These are phyloP conservation scores for Psettodes erumei DNA, from an alignment of 2,113 vertebrate species.

Conservation along the genomic window DNA sequence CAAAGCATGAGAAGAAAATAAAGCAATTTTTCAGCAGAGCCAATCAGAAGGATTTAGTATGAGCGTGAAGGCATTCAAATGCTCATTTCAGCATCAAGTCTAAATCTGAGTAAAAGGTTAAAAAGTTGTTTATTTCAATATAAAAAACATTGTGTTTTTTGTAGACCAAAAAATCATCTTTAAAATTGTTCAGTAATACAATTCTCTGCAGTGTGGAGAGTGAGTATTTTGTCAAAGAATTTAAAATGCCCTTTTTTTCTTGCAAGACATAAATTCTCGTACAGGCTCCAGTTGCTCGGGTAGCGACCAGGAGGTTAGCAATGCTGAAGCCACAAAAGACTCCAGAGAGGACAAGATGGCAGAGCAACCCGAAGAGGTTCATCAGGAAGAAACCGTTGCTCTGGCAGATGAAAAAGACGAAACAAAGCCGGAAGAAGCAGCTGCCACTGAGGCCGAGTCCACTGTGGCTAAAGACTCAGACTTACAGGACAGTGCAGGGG, in stretches of 20 bases:
- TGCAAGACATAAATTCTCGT: constrained; percentile 66
- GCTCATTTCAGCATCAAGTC: not conserved
- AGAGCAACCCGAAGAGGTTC: constrained; percentile 8
- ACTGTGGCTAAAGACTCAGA: constrained; percentile 35
- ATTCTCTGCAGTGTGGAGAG: not conserved
- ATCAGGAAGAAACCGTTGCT: constrained; percentile 33
- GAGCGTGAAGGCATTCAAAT: not conserved
- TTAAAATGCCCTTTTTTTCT: constrained; percentile 11
- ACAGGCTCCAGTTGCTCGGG: constrained; percentile 74
- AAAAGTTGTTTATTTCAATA: not conserved
- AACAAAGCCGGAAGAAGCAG: constrained; percentile 26
- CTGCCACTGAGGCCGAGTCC: not conserved
- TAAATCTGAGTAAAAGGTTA: not conserved
- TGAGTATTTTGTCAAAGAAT: not conserved
- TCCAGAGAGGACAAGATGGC: constrained; percentile 31
- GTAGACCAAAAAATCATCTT: not conserved
- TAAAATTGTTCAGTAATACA: not conserved
- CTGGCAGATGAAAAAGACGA: not conserved
- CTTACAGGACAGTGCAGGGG: constrained; percentile 27
- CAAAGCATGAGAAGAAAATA: not conserved
- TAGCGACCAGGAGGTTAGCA: constrained; percentile 78
- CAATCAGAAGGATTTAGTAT: not conserved
- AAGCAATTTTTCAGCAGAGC: not conserved
- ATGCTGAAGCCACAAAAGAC: constrained; percentile 41
- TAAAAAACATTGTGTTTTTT: too few species aligned